A percentile compares a stretch with the other conserved stretches of the same genome.
phyloP scores from a whole-genome alignment of 2,113 vertebrate species.

The Vombatus ursinus region DNA sequence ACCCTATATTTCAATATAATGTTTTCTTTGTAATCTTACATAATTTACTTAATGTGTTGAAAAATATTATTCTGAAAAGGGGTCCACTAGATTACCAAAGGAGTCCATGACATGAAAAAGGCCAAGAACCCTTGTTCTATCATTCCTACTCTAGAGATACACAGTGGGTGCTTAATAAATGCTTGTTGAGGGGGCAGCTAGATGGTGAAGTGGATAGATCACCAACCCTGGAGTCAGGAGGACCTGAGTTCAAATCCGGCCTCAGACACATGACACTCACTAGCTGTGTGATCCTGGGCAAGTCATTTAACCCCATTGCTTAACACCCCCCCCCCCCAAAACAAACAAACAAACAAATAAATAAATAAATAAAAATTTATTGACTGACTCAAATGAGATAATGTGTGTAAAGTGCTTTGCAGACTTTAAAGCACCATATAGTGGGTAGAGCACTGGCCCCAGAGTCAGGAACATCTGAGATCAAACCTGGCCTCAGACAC shows the following conservation, averaged over 20 bases:
- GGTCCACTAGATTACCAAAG: background rate
- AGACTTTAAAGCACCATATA: background rate
- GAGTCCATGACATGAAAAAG: background rate
- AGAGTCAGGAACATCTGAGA: background rate
- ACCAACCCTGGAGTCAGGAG: no score
- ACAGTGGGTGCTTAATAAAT: background rate
- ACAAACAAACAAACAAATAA: no score
- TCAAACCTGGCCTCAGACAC: background rate
- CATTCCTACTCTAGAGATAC: background rate
- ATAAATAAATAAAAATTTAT: background rate
- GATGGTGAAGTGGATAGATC: no score
- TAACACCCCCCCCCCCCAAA: no score
- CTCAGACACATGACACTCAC: no score
- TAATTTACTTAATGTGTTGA: background rate
- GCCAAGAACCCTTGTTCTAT: background rate
- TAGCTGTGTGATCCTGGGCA: no score
- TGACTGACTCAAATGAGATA: background rate
- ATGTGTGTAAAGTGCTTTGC: background rate
- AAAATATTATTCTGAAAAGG: background rate
- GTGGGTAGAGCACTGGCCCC: background rate
- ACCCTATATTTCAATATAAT: background rate
- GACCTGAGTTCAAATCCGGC: no score
- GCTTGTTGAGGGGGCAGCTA: background rate
- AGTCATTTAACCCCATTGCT: no score
- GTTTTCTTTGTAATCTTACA: background rate